phyloP scores from a whole-genome alignment of 2,113 vertebrate species.

The Leptobrachium leishanense region DNA sequence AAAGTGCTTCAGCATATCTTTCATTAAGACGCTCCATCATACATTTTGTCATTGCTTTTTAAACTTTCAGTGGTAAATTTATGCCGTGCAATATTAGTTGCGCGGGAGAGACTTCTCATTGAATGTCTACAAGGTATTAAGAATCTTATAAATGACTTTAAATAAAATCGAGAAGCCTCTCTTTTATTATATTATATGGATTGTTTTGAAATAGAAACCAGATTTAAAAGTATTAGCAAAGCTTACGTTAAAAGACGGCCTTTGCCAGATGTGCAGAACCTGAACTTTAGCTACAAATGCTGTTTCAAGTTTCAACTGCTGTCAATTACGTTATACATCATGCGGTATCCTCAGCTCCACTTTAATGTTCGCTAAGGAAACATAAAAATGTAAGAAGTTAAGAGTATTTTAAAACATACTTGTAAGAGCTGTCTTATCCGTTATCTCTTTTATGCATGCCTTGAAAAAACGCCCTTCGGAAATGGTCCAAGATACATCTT shows the following conservation, averaged over 20 bases:
- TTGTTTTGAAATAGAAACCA: slow-evolving; percentile 29
- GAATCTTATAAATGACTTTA: slow-evolving; percentile 24
- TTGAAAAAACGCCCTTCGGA: neutral
- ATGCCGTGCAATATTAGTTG: neutral
- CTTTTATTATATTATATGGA: slow-evolving; percentile 29
- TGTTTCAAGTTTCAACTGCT: slow-evolving; percentile 39
- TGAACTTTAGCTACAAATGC: slow-evolving; percentile 22
- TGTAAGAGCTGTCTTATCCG: slow-evolving; percentile 12
- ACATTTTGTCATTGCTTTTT: neutral
- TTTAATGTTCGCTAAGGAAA: slow-evolving; percentile 35
- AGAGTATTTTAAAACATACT: slow-evolving; percentile 16
- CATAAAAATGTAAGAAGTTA: slow-evolving; percentile 39
- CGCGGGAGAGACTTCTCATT: slow-evolving; percentile 5
- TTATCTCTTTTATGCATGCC: slow-evolving; percentile 22
- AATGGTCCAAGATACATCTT: too few species aligned
- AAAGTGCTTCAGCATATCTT: neutral
- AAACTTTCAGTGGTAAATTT: neutral
- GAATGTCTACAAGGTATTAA: slow-evolving; percentile 13
- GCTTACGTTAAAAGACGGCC: slow-evolving; percentile 29
- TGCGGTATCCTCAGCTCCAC: slow-evolving; percentile 26
- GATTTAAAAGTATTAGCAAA: slow-evolving; percentile 28
- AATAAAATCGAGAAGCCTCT: slow-evolving; percentile 14
- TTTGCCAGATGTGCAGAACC: slow-evolving; percentile 24
- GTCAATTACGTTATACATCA: slow-evolving; percentile 36
- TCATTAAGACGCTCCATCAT: neutral